phyloP scores from a whole-genome alignment of 2,113 vertebrate species.

The Laticauda laticaudata region DNA sequence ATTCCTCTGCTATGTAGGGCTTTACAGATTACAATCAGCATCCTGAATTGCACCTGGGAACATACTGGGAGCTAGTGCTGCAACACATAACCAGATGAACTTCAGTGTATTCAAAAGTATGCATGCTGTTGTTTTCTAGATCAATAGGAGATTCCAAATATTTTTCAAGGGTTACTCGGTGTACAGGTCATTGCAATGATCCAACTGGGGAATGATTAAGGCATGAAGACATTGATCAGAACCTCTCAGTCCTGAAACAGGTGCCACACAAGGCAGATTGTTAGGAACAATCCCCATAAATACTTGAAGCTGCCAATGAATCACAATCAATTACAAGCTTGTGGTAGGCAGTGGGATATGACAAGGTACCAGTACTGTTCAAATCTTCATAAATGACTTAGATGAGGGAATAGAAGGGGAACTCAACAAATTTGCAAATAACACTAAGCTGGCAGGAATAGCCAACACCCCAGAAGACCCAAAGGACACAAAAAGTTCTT shows the following conservation, averaged over 20 bases:
- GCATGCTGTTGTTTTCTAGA: background rate
- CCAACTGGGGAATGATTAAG: background rate
- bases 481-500: too few species aligned
- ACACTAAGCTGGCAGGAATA: too few species aligned
- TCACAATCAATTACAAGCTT: background rate
- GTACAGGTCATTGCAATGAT: background rate
- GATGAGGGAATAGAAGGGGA: too few species aligned
- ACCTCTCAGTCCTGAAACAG: background rate
- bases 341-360: too few species aligned
- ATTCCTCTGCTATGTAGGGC: background rate
- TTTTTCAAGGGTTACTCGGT: background rate
- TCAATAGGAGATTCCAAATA: background rate
- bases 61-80: background rate
- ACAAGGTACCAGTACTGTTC: too few species aligned
- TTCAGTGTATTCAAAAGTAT: background rate
- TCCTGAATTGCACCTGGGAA: background rate
- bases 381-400: too few species aligned
- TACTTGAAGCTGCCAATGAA: slow-evolving; percentile 1
- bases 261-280: background rate
- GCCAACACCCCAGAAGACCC: too few species aligned
- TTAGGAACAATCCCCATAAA: slow-evolving; percentile 12
- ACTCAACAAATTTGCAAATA: too few species aligned
- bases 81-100: background rate
- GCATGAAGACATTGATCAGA: background rate
- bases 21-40: background rate